Evolutionary conservation across 2,888 invertebrate genomes (phyloP), one percentile per base, ranked within the genome.

Genomic region (Tricholauxania praeusta): DNA sequence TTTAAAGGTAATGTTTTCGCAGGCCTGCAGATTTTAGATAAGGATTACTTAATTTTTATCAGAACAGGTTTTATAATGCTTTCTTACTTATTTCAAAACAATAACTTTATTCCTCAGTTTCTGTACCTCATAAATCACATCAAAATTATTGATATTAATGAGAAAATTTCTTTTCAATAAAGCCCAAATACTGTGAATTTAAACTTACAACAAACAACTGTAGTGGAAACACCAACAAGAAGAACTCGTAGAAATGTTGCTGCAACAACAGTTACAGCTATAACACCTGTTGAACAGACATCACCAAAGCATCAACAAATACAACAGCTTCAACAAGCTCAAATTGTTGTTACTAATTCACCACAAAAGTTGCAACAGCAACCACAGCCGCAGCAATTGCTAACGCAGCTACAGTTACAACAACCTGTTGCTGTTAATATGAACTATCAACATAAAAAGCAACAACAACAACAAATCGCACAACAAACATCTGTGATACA

Each of bases 401-500:
- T 39, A 6, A 7, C 39, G 2, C 39, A 39, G 28, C 73, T 70
- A 55, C 70, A 63, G 32, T 73, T 63, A 71, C 63, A 55, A 19
- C 76, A 39, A 47, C 60, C 32, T 32, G 39, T 39, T 39, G 60
- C 64, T 66, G 12, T 64, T 48, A 32, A 57, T 49, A 12, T 69
- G 10, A 59, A 60, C 48, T 60, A 55, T 60, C 69, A 69, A 59
- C 14, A 49, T 73, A 53, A 74, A 10, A 69, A 52, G n/a, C n/a
- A n/a, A 15, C 77, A 73, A 19, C 77, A 77, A 17, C 74, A 73
- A 19, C 77, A 76, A 66, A 59, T 74, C 73, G 74, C 76, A 49
- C 79, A 80, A 64, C 75, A 76, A 73, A 78, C 77, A 22, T 78
- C 78, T 22, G 75, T 76, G 22, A 79, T 75, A 73, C 79, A 78